Conservation (phyloP, 1,140 invertebrate species). For the Acromyrmex heyeri region DNA sequence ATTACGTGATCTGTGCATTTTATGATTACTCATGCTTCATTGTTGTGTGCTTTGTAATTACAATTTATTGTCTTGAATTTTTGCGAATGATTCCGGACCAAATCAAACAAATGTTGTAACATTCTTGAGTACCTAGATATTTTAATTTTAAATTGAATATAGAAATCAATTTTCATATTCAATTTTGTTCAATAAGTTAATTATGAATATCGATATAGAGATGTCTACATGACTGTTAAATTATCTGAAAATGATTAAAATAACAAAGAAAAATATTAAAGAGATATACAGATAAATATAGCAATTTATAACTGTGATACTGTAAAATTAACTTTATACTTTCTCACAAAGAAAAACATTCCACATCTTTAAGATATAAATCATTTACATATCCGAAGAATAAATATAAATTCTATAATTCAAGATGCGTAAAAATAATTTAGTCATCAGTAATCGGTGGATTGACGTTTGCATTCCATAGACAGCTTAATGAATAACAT, state of each 20-base stretch:
- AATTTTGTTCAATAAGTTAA: not conserved
- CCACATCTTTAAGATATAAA: not conserved
- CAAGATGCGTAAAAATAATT: not conserved
- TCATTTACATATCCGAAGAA: too few relatives aligned
- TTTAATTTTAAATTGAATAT: constrained; percentile 22
- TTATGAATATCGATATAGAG: not conserved
- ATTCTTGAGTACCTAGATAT: constrained; percentile 3
- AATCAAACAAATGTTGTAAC: not conserved
- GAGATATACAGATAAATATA: not conserved
- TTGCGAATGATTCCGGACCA: not conserved
- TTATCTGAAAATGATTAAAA: constrained; percentile 14
- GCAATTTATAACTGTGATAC: not conserved
- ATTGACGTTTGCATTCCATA: not conserved
- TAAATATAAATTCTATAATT: not conserved
- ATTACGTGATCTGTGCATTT: not conserved
- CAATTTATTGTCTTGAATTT: constrained; percentile 2
- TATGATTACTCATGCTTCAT: not conserved
- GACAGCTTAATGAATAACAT: not conserved
- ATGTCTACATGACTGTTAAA: not conserved
- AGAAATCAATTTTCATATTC: not conserved
- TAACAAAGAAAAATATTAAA: not conserved
- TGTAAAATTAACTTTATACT: not conserved
- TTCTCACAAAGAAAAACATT: not conserved
- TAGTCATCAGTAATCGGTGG: not conserved
- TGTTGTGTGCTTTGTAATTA: not conserved